Conservation (phyloP, 2,113 vertebrate genomes). For the Tiliqua scincoides region DNA sequence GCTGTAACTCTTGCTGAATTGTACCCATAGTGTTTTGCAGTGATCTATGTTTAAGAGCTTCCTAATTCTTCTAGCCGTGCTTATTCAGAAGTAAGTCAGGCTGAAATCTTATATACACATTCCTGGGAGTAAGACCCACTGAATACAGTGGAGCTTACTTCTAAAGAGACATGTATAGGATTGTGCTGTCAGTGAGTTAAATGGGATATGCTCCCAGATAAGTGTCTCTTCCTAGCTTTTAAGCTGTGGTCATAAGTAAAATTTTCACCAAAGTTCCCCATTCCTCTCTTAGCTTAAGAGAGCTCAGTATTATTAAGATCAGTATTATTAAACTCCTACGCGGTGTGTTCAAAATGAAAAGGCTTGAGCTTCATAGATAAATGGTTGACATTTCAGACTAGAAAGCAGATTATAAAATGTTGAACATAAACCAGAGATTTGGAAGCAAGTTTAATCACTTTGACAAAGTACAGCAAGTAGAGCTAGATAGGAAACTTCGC, state of each 20-base stretch:
- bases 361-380: neutral
- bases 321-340: neutral
- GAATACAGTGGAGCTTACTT: too few species aligned
- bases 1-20: neutral
- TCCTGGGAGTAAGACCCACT: too few species aligned
- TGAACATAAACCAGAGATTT: neutral
- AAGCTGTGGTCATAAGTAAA: neutral
- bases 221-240: neutral
- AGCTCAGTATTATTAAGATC: neutral
- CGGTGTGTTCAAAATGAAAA: neutral
- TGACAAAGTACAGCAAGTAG: neutral
- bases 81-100: neutral
- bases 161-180: too few species aligned
- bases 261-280: neutral
- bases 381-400: neutral
- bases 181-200: neutral
- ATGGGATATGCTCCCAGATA: neutral
- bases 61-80: neutral
- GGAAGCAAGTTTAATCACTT: neutral
- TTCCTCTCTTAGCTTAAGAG: neutral
- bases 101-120: too few species aligned
- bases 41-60: neutral
- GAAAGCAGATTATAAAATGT: neutral
- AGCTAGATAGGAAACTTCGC: neutral
- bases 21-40: neutral